Evolutionary conservation across 2,113 vertebrate genomes (phyloP).

Genomic region (Oreochromis spilurus): DNA sequence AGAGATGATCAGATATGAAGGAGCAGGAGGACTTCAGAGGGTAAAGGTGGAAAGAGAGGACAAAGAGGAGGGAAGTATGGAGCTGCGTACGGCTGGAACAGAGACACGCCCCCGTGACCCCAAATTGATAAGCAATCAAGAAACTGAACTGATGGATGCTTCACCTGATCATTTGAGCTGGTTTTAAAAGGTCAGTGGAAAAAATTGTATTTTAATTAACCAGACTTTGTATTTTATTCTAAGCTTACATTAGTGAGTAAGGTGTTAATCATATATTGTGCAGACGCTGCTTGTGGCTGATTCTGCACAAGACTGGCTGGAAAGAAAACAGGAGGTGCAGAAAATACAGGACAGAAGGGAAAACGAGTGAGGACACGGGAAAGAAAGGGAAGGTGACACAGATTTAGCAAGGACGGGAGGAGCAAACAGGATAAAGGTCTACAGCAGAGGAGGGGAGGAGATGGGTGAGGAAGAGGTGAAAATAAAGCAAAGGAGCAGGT

Average conservation of each 20-base stretch:
- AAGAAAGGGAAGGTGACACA: background rate
- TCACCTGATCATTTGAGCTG: background rate
- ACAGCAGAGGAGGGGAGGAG: background rate
- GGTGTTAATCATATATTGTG: background rate
- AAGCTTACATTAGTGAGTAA: background rate
- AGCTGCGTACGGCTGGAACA: background rate
- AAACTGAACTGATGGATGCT: background rate
- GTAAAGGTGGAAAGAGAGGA: background rate
- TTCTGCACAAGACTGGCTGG: background rate
- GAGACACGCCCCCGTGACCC: background rate
- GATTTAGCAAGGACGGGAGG: background rate
- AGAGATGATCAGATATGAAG: background rate
- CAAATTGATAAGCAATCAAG: background rate
- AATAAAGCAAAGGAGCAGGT: background rate
- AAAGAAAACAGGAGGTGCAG: background rate
- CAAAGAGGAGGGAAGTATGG: fast-evolving
- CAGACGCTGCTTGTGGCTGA: background rate
- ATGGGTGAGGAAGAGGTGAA: background rate
- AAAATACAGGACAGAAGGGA: background rate
- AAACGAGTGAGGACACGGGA: background rate
- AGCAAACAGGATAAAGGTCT: background rate
- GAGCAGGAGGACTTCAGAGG: background rate
- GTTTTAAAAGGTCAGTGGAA: background rate
- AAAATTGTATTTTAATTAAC: background rate
- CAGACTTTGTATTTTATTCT: background rate